These are phyloP conservation scores for Anastrepha obliqua DNA, from an alignment of 1,140 invertebrate genomes.

Conservation along the genomic window DNA sequence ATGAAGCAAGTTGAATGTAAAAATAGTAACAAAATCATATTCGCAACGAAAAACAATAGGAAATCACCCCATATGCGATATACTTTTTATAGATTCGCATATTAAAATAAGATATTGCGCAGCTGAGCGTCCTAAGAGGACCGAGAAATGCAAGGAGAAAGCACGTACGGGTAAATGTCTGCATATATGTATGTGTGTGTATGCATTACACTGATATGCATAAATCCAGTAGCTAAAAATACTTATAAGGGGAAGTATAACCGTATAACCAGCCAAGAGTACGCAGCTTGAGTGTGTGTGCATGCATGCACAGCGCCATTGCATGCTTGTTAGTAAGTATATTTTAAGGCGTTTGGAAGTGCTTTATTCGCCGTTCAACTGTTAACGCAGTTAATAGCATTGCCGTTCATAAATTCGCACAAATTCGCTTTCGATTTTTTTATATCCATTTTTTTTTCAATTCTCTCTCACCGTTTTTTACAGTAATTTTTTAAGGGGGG, in stretches of 20 bases:
- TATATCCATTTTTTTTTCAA: background rate
- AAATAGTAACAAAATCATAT: slow-evolving; percentile 26
- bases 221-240: no score
- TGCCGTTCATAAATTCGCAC: slow-evolving; percentile 45
- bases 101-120: slow-evolving; percentile 8
- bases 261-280: no score
- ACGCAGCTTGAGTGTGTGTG: background rate
- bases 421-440: slow-evolving; percentile 28
- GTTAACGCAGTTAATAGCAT: slow-evolving; percentile 45
- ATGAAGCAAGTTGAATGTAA: background rate
- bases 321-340: slow-evolving; percentile 28
- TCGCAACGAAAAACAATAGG: background rate
- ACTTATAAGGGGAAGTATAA: no score
- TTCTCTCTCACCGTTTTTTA: background rate
- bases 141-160: background rate
- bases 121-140: background rate
- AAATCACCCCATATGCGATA: slow-evolving; percentile 19
- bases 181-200: background rate
- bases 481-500: no score
- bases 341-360: slow-evolving; percentile 48
- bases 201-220: background rate
- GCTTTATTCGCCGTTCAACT: slow-evolving; percentile 40
- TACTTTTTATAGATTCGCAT: background rate
- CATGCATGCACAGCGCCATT: background rate
- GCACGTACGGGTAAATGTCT: no score